Evolutionary conservation across 2,797 vertebrate species (phyloP).

Genomic region (Taenioides sp.): DNA sequence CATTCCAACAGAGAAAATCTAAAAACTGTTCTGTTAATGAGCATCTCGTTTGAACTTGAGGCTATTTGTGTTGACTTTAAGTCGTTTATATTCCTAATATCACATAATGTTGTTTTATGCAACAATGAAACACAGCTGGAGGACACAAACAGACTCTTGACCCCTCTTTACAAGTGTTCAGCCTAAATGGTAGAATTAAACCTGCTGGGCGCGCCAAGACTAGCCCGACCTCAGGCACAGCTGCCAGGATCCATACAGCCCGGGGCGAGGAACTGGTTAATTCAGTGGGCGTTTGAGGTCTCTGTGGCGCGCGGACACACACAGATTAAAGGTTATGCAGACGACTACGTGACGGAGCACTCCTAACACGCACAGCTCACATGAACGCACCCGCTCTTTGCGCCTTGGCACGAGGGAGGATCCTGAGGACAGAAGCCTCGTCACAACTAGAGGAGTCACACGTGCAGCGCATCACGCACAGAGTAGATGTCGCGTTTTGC

Average conservation of each 20-base stretch:
- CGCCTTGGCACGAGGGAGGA: not conserved
- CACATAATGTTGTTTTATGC: constrained; percentile 5
- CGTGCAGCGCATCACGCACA: constrained; percentile 38
- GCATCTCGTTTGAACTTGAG: not conserved
- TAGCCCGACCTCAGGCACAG: not conserved
- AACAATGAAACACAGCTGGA: not conserved
- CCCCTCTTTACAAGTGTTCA: not conserved
- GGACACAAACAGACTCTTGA: not conserved
- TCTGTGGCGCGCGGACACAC: constrained; percentile 6
- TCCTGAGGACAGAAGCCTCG: not conserved
- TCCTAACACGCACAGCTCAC: not conserved
- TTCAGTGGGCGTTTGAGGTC: not conserved
- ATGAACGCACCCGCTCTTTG: constrained; percentile 3
- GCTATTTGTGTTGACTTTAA: not conserved
- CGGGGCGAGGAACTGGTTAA: not conserved
- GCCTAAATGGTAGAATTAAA: not conserved
- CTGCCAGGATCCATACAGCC: constrained; percentile 1
- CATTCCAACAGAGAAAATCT: not conserved
- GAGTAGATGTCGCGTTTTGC: constrained; percentile 30
- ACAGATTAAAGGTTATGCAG: not conserved
- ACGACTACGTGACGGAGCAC: not conserved
- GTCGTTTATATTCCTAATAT: not conserved
- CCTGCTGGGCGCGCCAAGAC: constrained; percentile 7
- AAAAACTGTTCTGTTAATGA: not conserved
- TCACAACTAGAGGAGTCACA: constrained; percentile 25